phyloP scores from a whole-genome alignment of 2,888 invertebrate genomes.

The Ashinkailepas kermadecensis region DNA sequence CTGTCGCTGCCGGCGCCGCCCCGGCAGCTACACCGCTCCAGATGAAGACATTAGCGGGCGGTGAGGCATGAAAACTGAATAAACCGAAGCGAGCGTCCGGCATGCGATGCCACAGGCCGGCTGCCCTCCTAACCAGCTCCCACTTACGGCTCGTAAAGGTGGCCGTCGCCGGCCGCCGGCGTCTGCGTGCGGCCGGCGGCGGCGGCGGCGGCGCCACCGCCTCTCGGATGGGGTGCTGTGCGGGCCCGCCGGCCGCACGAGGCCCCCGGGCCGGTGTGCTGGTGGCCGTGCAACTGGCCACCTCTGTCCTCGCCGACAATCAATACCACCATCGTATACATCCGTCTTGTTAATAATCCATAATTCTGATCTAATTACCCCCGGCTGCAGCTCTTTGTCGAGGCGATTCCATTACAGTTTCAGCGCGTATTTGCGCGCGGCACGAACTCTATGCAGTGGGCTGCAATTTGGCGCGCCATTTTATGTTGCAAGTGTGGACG shows the following conservation, averaged over 20 bases:
- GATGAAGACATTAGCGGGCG: not conserved
- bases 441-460: constrained; percentile 1
- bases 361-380: constrained; percentile 21
- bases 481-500: constrained; percentile 1
- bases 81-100: not conserved
- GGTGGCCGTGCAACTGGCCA: not conserved
- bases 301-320: not conserved
- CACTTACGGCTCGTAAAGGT: not conserved
- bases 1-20: not conserved
- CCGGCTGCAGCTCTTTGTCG: not conserved
- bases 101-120: not conserved
- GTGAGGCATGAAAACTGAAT: constrained; percentile 1
- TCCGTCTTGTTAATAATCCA: constrained; percentile 13
- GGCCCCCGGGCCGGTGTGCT: not conserved
- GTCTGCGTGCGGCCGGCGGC: not conserved
- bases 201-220: not conserved
- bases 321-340: constrained; percentile 4
- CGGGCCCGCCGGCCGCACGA: not conserved
- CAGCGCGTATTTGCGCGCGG: not conserved
- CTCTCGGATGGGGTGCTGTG: too few relatives aligned
- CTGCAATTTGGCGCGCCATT: constrained; percentile 4
- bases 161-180: not conserved
- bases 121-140: not conserved
- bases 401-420: not conserved
- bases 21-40: not conserved